Conservation (phyloP, 2,888 invertebrate genomes). For the Clusia tigrina region DNA sequence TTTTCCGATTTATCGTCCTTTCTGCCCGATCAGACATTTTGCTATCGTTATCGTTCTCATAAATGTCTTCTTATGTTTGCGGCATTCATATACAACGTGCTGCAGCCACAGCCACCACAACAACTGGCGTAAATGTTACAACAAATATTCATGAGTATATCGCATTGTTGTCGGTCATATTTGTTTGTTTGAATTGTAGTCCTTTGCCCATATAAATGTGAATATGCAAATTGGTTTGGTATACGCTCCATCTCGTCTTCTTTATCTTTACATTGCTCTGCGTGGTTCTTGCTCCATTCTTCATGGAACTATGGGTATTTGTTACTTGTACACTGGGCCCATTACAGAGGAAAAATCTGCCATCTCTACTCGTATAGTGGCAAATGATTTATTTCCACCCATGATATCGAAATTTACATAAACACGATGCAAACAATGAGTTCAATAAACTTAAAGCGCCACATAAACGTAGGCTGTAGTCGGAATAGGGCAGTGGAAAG, state of each 20-base stretch:
- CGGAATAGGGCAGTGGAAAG: too few species aligned
- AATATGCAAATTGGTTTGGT: neutral
- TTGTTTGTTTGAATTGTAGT: constrained; percentile 5
- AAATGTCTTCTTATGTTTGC: constrained; percentile 40
- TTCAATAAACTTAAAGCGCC: neutral
- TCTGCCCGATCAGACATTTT: neutral
- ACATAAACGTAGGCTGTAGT: too few species aligned
- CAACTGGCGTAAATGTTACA: neutral
- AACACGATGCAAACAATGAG: neutral
- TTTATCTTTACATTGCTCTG: too few species aligned
- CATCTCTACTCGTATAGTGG: neutral
- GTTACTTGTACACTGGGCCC: neutral
- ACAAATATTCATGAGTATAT: constrained; percentile 52
- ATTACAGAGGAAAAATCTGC: neutral
- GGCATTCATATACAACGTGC: constrained; percentile 25
- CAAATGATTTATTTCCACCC: neutral
- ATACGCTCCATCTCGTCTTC: too few species aligned
- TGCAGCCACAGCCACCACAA: constrained; percentile 17
- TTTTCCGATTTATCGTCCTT: constrained; percentile 22
- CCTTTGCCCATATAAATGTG: neutral
- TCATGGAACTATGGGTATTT: too few species aligned
- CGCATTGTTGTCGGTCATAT: constrained; percentile 35
- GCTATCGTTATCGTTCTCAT: constrained; percentile 31
- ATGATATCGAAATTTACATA: neutral
- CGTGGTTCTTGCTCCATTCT: too few species aligned